Evolutionary conservation across 2,113 vertebrate species (phyloP), one percentile per base, ranked within the genome.

Genomic region (Mohoua ochrocephala): DNA sequence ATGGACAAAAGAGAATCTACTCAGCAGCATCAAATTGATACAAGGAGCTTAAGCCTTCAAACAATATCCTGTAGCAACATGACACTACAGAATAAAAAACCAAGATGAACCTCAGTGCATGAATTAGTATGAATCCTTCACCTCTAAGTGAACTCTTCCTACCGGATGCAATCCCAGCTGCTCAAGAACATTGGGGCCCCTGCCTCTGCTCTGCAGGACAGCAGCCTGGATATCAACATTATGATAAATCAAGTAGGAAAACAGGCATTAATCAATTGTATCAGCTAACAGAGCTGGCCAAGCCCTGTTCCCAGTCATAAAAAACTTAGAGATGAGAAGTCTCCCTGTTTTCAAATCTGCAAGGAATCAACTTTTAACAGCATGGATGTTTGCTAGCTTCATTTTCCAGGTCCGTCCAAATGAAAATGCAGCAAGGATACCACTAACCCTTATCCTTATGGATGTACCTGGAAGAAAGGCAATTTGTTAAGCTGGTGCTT

Each of bases 111-210:
- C 47, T 93, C 42, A 41, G 78, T 22, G 69, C 59, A 37, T 67
- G 68, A 85, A 75, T 13, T 77, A 41, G 78, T 93, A 84, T 13
- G 59, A 94, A 79, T 81, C 79, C 37, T 91, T 97, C 90, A 96
- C 90, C 96, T 93, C 50, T 39, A 79, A 61, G 65, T 97, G 95
- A 97, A 97, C 94, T 87, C 75, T 91, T 93, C 84, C 94, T 85
- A 87, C 91, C 33, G 19, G 93, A 95, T 94, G 75, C 84, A 96
- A 91, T 53, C 67, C 70, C 87, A 95, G 90, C 91, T 96, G 84
- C 94, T 96, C 78, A 65, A 86, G 89, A 93, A 85, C 54, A 80
- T 73, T 23, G 0, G 67, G 87, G 84, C 59, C 78, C 57, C 90
- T 83, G 61, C 24, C 65, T 91, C 77, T 87, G 70, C 87, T 83